Base-by-base conservation (phyloP, 2,888 invertebrate species). In the Homarus gammarus region DNA sequence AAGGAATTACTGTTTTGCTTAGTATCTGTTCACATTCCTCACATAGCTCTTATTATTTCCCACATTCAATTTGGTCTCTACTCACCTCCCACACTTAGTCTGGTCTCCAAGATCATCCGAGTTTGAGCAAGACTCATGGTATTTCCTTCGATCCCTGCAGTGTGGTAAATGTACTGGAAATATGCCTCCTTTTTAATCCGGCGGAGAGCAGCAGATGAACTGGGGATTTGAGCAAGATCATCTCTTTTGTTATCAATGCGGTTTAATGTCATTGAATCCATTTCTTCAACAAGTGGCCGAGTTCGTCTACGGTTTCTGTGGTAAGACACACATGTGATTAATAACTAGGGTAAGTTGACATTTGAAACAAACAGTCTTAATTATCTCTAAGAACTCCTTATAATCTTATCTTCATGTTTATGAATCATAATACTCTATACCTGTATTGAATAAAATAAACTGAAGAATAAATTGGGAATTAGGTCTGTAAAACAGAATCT, bases 91-190 rank as follows among this genome's bases (percentile, higher is more conserved):
- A 97, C 94, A 8, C 95, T 95, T 92, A 95, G 95, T 72, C 97
- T 95, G 0, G 99, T 99, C 94, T 99, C 99, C 36, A 99, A 95
- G 91, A 99, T 96, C 89, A 97, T 97, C 92, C 98, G 95, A 0
- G 99, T 97, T 94, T 99, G 98, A 36, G 97, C 96, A 70, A 99
- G 95, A 2, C 97, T 97, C 96, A 99, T 97, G 0, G 99, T 99
- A 93, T 99, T 99, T 0, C 99, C 99, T 94, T 99, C 99, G 92
- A 99, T 98, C 38, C 98, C 99, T 33, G 98, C 98, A 0, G 99
- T 98, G 93, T 99, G 99, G 94, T 99, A 98, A 91, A 99, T 98
- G 93, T 99, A 98, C 92, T 95, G 94, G 94, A 98, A 99, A 94
- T 99, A 99, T 1, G 98, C 98, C 94, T 99, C 99, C 93, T 97